These are phyloP conservation scores for Argya squamiceps DNA, from an alignment of 2,797 vertebrate species.

Conservation along the genomic window DNA sequence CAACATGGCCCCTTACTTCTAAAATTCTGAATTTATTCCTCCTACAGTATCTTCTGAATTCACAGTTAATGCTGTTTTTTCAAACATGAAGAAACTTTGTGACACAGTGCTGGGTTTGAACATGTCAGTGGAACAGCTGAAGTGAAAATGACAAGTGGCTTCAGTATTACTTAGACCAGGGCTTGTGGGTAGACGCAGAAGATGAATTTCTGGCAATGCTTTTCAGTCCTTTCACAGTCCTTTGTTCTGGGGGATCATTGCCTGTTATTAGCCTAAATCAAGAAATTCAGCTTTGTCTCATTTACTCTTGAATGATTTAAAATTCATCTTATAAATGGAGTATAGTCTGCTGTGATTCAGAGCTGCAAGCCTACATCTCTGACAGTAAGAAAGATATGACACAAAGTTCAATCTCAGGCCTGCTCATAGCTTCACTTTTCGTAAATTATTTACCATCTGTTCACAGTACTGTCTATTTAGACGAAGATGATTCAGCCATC, in stretches of 20 bases:
- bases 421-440: conserved; percentile 37
- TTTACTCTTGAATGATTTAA: conserved; percentile 54
- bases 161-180: neutral
- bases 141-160: conserved; percentile 23
- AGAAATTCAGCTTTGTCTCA: conserved; percentile 58
- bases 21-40: neutral
- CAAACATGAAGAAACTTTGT: neutral
- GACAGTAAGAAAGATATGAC: conserved; percentile 46
- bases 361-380: conserved; percentile 25
- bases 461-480: conserved; percentile 59
- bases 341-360: conserved; percentile 38
- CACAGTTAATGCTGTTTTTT: neutral
- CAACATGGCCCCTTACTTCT: neutral
- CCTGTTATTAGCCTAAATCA: conserved; percentile 45
- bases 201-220: conserved; percentile 14
- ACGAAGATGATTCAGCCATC: conserved; percentile 47
- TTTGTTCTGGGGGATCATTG: conserved; percentile 10
- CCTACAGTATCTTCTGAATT: neutral
- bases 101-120: neutral
- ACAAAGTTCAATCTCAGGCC: conserved; percentile 44
- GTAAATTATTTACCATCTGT: conserved; percentile 67
- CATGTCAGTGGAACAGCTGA: neutral
- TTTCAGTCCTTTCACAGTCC: neutral
- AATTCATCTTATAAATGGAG: conserved; percentile 51
- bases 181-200: neutral